Base-by-base conservation (phyloP, 23 tunicate species). In the Ascidia mentula region DNA sequence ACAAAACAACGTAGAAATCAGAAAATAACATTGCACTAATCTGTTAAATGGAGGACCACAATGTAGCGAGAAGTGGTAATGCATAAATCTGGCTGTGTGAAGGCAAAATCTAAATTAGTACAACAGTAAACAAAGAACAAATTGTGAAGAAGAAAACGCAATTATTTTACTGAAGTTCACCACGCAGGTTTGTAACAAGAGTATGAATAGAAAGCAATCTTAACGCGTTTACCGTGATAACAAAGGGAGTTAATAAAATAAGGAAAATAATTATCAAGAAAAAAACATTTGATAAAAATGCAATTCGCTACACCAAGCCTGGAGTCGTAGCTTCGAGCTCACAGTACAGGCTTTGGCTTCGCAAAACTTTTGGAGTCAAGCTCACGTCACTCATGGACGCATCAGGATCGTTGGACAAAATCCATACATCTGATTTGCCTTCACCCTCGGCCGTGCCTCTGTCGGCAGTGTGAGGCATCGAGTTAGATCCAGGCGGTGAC, bases 71-170 rank as follows among this genome's bases (percentile, higher is more conserved):
- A 20, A 20, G 7, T 28, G 65, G 13, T 20, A 9, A 53, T 53
- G 65, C 65, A 53, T 53, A 53, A 53, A 53, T 53, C 65, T 20
- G 65, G 24, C 65, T 5, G 65, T 53, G 24, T 53, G 65, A 53
- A 53, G 65, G 65, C 65, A 53, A 53, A 53, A 26, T 53, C 28
- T 53, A 53, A 28, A 6, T n/a, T n/a, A n/a, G n/a, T n/a, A n/a
- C 28, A 28, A 53, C 65, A 53, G 28, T 3, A 53, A 20, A 9
- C 13, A 53, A 5, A 28, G 24, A 53, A 42, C 22, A 53, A 53
- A 26, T 6, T 20, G 24, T 53, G 65, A 53, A 53, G 65, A 53
- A 53, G 2, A 28, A 5, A 26, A 53, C 1, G 65, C 65, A 53
- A 53, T 42, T 26, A 53, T 5, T 53, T 1, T 53, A 3, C 24